Evolutionary conservation across 2,888 invertebrate species (phyloP).

Genomic region (Cordilura impudica): DNA sequence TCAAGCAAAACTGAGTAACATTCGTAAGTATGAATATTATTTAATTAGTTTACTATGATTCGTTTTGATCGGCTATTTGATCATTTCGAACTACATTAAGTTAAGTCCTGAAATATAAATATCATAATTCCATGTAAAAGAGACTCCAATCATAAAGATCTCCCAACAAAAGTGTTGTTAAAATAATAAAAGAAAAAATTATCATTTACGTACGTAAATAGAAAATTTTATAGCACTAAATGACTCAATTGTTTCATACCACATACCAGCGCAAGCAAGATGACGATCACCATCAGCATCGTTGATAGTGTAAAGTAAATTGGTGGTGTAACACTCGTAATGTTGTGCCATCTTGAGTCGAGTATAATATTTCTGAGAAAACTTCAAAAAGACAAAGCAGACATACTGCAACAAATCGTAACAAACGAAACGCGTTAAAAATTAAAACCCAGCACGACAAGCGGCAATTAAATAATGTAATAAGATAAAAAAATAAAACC

Average conservation of each 20-base stretch:
- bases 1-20: too few relatives aligned
- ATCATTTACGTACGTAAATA: constrained; percentile 66
- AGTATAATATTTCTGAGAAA: constrained; percentile 59
- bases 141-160: background rate
- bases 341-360: constrained; percentile 50
- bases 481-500: constrained; percentile 51
- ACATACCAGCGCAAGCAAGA: constrained; percentile 59
- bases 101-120: too few relatives aligned
- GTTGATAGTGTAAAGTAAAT: constrained; percentile 28
- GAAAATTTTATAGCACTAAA: constrained; percentile 71
- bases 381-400: constrained; percentile 48
- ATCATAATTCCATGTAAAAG: constrained; percentile 43
- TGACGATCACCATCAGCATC: constrained; percentile 49
- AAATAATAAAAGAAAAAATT: constrained; percentile 37
- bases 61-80: too few relatives aligned
- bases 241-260: constrained; percentile 72
- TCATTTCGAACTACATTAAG: too few relatives aligned
- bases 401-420: constrained; percentile 60
- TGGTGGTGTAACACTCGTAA: constrained; percentile 57
- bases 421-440: constrained; percentile 64
- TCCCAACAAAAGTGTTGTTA: constrained; percentile 42
- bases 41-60: too few relatives aligned
- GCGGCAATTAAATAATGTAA: constrained; percentile 67
- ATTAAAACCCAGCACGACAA: constrained; percentile 64
- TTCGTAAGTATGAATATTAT: too few relatives aligned